A percentile compares a stretch with the other conserved stretches of the same genome.
Evolutionary conservation across 2,797 vertebrate genomes (phyloP).

Genomic region (Peromyscus melanophrys): DNA sequence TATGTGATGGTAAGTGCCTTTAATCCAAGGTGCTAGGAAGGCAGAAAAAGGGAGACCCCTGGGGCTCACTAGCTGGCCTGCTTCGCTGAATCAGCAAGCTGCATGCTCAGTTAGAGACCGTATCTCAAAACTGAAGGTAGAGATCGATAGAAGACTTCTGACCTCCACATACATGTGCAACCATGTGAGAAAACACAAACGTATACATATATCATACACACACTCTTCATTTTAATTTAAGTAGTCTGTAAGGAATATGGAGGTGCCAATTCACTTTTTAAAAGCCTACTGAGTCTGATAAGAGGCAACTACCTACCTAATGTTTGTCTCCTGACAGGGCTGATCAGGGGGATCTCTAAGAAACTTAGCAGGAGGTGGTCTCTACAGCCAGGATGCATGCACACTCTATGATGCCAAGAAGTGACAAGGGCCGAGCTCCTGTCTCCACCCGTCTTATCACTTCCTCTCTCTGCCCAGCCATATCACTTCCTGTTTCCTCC

Average conservation of each 20-base stretch:
- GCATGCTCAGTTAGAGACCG: not conserved
- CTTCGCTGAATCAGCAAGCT: not conserved
- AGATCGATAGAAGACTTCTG: not conserved
- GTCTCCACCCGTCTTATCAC: no score
- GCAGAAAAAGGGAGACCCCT: not conserved
- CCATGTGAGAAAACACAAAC: not conserved
- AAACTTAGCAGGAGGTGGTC: not conserved
- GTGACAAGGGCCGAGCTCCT: no score
- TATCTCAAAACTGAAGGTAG: not conserved
- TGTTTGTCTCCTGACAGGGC: not conserved
- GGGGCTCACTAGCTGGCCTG: not conserved
- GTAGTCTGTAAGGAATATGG: slow-evolving; percentile 7
- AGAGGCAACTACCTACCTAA: not conserved
- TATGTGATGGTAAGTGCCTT: not conserved
- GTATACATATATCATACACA: not conserved
- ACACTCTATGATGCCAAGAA: not conserved
- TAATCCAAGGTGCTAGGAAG: not conserved
- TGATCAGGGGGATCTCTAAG: not conserved
- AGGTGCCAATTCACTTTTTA: not conserved
- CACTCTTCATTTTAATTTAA: not conserved
- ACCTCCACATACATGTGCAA: not conserved
- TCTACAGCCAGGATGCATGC: not conserved
- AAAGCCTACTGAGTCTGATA: not conserved
- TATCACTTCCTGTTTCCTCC: no score
- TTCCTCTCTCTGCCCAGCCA: no score